phyloP scores from a whole-genome alignment of 2,797 vertebrate species.

The Chromis chromis region DNA sequence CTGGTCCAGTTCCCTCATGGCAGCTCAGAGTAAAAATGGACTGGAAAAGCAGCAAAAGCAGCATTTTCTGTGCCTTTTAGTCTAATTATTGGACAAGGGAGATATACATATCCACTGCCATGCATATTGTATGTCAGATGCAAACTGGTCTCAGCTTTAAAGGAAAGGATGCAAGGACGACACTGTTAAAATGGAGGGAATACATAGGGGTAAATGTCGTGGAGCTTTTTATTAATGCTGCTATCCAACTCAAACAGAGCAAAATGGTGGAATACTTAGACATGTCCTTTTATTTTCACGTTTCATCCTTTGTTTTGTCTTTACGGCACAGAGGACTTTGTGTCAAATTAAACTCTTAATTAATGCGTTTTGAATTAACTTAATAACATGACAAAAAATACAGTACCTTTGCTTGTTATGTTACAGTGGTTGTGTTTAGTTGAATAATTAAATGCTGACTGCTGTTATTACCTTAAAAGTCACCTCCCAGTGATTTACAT shows the following conservation, averaged over 20 bases:
- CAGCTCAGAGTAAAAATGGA: slow-evolving; percentile 14
- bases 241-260: slow-evolving; percentile 11
- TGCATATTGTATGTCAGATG: slow-evolving; percentile 2
- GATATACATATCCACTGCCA: not conserved
- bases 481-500: slow-evolving; percentile 57
- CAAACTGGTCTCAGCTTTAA: not conserved
- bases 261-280: not conserved
- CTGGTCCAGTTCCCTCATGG: not conserved
- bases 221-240: slow-evolving; percentile 10
- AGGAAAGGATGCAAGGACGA: not conserved
- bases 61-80: slow-evolving; percentile 2
- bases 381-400: slow-evolving; percentile 11
- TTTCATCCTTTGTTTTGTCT: slow-evolving; percentile 6
- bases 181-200: not conserved
- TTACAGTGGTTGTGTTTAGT: slow-evolving; percentile 34
- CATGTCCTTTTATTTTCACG: slow-evolving; percentile 4
- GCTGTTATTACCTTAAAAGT: slow-evolving; percentile 63
- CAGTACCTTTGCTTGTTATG: slow-evolving; percentile 22
- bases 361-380: slow-evolving; percentile 26
- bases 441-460: slow-evolving; percentile 54
- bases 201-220: not conserved
- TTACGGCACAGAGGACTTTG: not conserved
- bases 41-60: slow-evolving; percentile 26
- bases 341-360: slow-evolving; percentile 36
- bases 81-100: not conserved